Conservation (phyloP, 2,888 invertebrate genomes). For the Melipona beecheii region DNA sequence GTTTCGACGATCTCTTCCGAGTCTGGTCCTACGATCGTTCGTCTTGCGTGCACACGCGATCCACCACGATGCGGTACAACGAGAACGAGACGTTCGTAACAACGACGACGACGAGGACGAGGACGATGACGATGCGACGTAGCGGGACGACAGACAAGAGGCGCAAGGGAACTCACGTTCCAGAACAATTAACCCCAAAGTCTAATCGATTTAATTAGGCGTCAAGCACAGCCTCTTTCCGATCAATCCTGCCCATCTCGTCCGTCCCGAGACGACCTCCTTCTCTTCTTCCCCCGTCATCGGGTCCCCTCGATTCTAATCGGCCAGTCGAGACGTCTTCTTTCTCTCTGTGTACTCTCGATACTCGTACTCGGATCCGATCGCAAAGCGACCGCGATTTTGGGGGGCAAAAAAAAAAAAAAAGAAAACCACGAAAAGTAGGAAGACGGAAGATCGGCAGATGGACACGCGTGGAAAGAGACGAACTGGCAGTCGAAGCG, state of each 20-base stretch:
- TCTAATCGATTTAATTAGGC: constrained; percentile 82
- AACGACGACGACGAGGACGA: constrained; percentile 17
- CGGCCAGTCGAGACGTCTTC: constrained; percentile 59
- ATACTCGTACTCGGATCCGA: no score
- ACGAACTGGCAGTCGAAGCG: not conserved
- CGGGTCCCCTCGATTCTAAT: constrained; percentile 67
- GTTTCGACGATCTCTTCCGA: constrained; percentile 14
- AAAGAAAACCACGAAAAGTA: no score
- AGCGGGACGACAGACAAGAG: constrained; percentile 38
- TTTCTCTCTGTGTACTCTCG: constrained; percentile 44
- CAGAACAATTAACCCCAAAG: constrained; percentile 82
- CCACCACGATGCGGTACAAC: constrained; percentile 15
- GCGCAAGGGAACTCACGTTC: constrained; percentile 73
- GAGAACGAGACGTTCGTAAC: constrained; percentile 12
- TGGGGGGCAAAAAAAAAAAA: no score
- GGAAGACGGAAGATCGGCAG: not conserved
- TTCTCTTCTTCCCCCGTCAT: constrained; percentile 70
- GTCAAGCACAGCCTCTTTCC: constrained; percentile 71
- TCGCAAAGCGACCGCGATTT: no score
- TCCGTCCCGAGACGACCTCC: constrained; percentile 59
- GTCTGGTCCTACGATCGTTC: not conserved
- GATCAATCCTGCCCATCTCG: constrained; percentile 73
- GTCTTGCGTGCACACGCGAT: not conserved
- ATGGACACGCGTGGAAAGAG: no score
- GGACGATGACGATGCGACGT: constrained; percentile 6